Conservation (phyloP, 35 echinoderm and acorn worm species). For the Strongylocentrotus purpuratus region DNA sequence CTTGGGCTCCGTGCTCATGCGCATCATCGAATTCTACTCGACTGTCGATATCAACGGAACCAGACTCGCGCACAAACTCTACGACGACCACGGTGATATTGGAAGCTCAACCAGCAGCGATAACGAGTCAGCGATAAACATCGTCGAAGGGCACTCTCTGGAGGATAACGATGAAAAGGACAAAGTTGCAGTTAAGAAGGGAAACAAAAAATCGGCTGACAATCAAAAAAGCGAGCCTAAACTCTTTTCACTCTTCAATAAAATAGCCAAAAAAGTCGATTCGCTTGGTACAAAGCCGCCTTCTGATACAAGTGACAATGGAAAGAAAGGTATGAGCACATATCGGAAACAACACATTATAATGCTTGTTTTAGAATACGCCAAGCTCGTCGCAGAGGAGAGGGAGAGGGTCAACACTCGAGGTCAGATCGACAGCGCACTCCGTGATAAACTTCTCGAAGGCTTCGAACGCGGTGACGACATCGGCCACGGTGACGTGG, state of each 20-base stretch:
- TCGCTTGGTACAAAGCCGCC: background rate
- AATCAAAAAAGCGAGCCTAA: background rate
- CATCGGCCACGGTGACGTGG: background rate
- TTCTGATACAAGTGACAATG: background rate
- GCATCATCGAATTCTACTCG: conserved; percentile 57
- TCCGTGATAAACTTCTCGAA: background rate
- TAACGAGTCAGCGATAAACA: background rate
- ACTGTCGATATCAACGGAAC: conserved; percentile 45
- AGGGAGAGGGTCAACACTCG: background rate
- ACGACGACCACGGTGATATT: background rate
- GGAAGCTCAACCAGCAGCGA: background rate
- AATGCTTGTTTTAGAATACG: conserved; percentile 66
- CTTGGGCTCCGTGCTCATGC: conserved; percentile 63
- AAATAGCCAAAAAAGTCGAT: background rate
- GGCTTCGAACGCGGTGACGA: background rate
- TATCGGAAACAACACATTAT: conserved; percentile 48
- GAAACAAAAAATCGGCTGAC: background rate
- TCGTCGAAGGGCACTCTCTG: background rate
- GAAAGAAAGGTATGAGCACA: conserved; percentile 37
- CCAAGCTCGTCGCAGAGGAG: conserved; percentile 56
- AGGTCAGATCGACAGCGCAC: background rate
- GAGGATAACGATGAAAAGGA: background rate
- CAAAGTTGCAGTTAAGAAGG: background rate
- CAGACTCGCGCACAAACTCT: background rate
- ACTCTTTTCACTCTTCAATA: background rate